Evolutionary conservation across 30 jellyfish, hydroid and myxozoan species (phyloP).

Genomic region (Aurelia coerulea): DNA sequence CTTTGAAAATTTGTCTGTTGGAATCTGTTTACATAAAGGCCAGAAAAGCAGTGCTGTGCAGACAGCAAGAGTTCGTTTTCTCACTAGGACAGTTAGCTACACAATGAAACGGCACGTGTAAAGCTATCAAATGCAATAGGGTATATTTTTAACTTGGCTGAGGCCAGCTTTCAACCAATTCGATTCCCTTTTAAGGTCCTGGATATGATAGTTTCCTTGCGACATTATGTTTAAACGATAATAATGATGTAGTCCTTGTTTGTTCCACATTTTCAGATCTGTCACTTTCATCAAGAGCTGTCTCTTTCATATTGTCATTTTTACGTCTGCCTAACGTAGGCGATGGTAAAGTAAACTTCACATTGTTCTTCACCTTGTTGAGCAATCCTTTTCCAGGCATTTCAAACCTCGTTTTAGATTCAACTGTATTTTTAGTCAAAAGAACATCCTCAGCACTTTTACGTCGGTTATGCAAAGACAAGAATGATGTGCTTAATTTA

Average conservation of each 20-base stretch:
- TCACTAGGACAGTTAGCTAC: too few species aligned
- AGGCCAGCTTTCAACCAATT: too few species aligned
- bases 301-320: not conserved
- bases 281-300: too few species aligned
- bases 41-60: too few species aligned
- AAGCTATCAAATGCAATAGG: too few species aligned
- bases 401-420: not conserved
- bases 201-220: constrained; percentile 35
- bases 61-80: too few species aligned
- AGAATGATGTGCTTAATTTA: not conserved
- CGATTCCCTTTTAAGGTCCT: not conserved
- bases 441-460: not conserved
- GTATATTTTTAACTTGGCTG: too few species aligned
- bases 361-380: constrained; percentile 12
- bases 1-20: too few species aligned
- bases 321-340: constrained; percentile 23
- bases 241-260: too few species aligned
- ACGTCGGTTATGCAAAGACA: not conserved
- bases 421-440: not conserved
- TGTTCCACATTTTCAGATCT: too few species aligned
- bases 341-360: constrained; percentile 46
- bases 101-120: too few species aligned
- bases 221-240: not conserved
- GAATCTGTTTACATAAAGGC: too few species aligned
- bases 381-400: constrained; percentile 34